These are phyloP conservation scores for Apodemia duryi DNA, from an alignment of 2,888 invertebrate species.

Conservation along the genomic window DNA sequence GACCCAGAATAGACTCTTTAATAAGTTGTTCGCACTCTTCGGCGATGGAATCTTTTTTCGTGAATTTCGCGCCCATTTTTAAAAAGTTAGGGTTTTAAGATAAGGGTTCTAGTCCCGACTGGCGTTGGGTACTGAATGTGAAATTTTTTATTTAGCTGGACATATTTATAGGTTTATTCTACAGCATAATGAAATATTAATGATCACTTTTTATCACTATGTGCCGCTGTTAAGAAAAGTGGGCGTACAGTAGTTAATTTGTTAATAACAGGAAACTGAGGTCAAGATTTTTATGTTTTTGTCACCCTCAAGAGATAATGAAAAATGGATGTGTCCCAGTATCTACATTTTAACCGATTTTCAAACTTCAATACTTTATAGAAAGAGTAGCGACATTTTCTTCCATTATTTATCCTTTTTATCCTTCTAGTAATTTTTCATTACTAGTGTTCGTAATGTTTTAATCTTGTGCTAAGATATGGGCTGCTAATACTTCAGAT, in stretches of 20 bases:
- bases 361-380: not conserved
- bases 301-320: too few species aligned
- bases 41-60: not conserved
- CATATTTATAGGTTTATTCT: not conserved
- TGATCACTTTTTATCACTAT: too few species aligned
- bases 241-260: too few species aligned
- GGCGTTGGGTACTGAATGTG: constrained; percentile 2
- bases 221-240: too few species aligned
- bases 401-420: not conserved
- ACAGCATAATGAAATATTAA: too few species aligned
- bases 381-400: not conserved
- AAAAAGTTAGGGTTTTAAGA: not conserved
- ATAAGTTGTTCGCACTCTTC: not conserved
- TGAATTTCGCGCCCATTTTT: not conserved
- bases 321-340: not conserved
- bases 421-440: not conserved
- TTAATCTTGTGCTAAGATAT: too few species aligned
- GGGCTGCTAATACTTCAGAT: too few species aligned
- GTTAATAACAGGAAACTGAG: too few species aligned
- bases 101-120: not conserved
- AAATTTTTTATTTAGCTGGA: not conserved
- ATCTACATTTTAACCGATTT: not conserved
- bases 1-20: not conserved
- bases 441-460: too few species aligned
- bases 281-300: too few species aligned